A percentile compares a stretch with the other conserved stretches of the same genome.
Evolutionary conservation across 2,888 invertebrate genomes (phyloP).

Genomic region (Ectropis crepuscularia): DNA sequence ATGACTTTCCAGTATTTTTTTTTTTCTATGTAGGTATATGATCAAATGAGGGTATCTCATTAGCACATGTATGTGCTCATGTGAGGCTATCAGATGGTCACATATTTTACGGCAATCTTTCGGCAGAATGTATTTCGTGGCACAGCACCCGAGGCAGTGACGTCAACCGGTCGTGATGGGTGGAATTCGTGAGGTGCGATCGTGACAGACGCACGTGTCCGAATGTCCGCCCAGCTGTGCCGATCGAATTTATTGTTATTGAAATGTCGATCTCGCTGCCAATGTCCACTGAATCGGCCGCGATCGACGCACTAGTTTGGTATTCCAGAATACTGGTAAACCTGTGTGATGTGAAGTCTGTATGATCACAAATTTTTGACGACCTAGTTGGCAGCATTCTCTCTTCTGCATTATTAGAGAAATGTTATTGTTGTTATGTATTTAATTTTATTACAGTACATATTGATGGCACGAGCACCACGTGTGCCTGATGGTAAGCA

Average conservation of each 20-base stretch:
- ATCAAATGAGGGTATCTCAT: no score
- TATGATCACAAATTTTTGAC: not conserved
- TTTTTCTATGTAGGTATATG: no score
- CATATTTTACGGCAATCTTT: not conserved
- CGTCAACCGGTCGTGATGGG: slow-evolving; percentile 55
- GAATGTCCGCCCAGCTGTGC: slow-evolving; percentile 51
- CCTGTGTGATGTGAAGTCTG: not conserved
- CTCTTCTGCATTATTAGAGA: no score
- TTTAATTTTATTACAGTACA: no score
- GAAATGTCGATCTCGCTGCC: slow-evolving; percentile 56
- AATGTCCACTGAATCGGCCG: slow-evolving; percentile 19
- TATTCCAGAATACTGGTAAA: slow-evolving; percentile 8
- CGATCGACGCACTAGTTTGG: slow-evolving; percentile 3
- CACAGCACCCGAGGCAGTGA: slow-evolving; percentile 24
- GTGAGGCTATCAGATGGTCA: not conserved
- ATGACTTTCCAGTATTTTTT: no score
- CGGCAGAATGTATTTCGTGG: not conserved
- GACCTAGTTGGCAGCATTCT: no score
- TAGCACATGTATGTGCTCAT: no score
- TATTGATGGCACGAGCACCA: no score
- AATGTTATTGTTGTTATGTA: no score
- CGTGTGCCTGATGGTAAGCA: no score
- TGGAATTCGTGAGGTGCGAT: slow-evolving; percentile 60
- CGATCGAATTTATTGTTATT: slow-evolving; percentile 66
- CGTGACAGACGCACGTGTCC: slow-evolving; percentile 78